These are phyloP conservation scores for Oligia latruncula DNA, from an alignment of 2,888 invertebrate species.

Conservation along the genomic window DNA sequence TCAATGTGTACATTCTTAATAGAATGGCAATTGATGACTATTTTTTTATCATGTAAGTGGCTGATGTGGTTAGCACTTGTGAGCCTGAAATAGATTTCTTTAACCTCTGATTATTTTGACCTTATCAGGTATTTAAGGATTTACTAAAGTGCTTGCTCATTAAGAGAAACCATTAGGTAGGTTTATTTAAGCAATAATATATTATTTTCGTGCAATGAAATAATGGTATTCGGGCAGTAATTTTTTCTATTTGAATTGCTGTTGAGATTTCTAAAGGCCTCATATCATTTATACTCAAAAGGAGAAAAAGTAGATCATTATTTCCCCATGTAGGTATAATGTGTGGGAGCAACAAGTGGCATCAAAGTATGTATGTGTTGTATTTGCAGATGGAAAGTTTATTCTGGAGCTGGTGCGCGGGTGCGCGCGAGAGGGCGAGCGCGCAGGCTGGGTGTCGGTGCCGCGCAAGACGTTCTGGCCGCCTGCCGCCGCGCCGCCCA, in stretches of 20 bases:
- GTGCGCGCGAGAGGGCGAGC: slow-evolving; percentile 92
- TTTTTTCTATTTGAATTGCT: background rate
- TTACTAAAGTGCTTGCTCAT: slow-evolving; percentile 24
- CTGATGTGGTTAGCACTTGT: slow-evolving; percentile 40
- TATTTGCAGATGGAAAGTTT: slow-evolving; percentile 95
- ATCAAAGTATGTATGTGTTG: slow-evolving; percentile 45
- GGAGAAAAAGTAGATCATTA: background rate
- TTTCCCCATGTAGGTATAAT: background rate
- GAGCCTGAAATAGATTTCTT: slow-evolving; percentile 30
- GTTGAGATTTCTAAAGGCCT: background rate
- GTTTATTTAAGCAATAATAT: slow-evolving; percentile 12
- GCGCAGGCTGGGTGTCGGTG: slow-evolving; percentile 96
- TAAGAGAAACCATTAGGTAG: slow-evolving; percentile 22
- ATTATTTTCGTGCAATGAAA: background rate
- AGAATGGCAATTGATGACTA: slow-evolving; percentile 10
- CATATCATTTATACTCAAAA: background rate
- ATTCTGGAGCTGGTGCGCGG: slow-evolving; percentile 94
- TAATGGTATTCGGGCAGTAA: background rate
- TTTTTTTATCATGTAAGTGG: slow-evolving; percentile 39
- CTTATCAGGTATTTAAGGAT: slow-evolving; percentile 48
- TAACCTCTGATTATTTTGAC: slow-evolving; percentile 34
- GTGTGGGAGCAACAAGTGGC: slow-evolving; percentile 16
- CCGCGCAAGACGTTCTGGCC: slow-evolving; percentile 97
- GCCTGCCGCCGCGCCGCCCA: slow-evolving; percentile 92
- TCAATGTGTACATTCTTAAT: slow-evolving; percentile 26